These are phyloP conservation scores for Aurelia sp. DNA, from an alignment of 30 jellyfish, hydroid and myxozoan species.

Conservation along the genomic window DNA sequence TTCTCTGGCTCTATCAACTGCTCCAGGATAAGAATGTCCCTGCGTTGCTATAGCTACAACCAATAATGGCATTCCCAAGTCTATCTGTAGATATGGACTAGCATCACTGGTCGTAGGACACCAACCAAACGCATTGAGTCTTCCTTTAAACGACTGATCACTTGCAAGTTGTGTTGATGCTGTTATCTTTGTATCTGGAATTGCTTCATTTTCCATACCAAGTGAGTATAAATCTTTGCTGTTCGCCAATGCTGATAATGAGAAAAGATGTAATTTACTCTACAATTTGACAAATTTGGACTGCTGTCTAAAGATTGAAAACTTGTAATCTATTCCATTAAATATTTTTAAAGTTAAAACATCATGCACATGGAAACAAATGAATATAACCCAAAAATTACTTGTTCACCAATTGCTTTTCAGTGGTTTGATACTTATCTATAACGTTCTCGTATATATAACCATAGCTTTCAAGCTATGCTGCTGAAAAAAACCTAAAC, in stretches of 20 bases:
- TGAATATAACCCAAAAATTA: too few species aligned
- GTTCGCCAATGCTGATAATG: neutral
- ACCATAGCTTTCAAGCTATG: too few species aligned
- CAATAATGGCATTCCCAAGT: neutral
- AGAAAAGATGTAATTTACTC: neutral
- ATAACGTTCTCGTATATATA: too few species aligned
- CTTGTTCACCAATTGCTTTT: too few species aligned
- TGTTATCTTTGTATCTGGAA: neutral
- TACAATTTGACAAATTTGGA: neutral
- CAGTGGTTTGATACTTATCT: too few species aligned
- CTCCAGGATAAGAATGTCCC: neutral
- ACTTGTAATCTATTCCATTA: too few species aligned
- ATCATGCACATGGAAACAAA: too few species aligned
- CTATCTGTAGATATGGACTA: neutral
- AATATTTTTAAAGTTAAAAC: constrained; percentile 55
- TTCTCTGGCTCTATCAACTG: neutral
- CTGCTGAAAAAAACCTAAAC: too few species aligned
- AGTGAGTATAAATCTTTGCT: constrained; percentile 1
- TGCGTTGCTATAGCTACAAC: neutral
- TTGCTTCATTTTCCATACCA: neutral
- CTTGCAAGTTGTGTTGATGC: neutral
- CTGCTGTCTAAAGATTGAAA: neutral
- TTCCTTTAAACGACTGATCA: constrained; percentile 4
- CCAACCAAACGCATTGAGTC: constrained; percentile 3
- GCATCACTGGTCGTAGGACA: neutral